phyloP scores from a whole-genome alignment of 2,888 invertebrate genomes.

The Neuroscelio doddi region DNA sequence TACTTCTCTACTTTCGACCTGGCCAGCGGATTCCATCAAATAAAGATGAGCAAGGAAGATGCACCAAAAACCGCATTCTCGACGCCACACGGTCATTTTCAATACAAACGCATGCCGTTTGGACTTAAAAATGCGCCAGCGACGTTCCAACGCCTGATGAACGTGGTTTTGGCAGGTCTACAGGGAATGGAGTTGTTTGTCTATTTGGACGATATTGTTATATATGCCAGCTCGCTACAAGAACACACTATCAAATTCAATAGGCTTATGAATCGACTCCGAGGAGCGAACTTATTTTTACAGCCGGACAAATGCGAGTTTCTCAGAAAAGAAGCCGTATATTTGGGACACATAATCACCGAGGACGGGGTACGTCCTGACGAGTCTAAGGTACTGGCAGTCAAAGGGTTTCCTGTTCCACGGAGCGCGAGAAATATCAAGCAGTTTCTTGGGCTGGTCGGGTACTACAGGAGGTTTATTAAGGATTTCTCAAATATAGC shows the following conservation, averaged over 20 bases:
- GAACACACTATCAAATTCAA: constrained; percentile 37
- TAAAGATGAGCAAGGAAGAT: constrained; percentile 40
- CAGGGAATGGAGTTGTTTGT: constrained; percentile 46
- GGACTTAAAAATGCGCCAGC: constrained; percentile 57
- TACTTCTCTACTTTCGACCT: constrained; percentile 52
- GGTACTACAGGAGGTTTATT: constrained; percentile 62
- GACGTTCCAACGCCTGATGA: constrained; percentile 60
- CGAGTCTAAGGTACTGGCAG: constrained; percentile 41
- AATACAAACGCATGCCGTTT: constrained; percentile 54
- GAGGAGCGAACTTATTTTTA: constrained; percentile 34
- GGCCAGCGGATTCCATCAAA: constrained; percentile 52
- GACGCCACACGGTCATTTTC: constrained; percentile 44
- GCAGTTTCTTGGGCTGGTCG: constrained; percentile 55
- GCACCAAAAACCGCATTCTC: constrained; percentile 46
- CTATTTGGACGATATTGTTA: constrained; percentile 46
- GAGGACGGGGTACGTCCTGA: constrained; percentile 54
- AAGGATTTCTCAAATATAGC: constrained; percentile 43
- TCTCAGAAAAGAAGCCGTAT: constrained; percentile 52
- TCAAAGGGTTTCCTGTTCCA: constrained; percentile 47
- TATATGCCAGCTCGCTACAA: constrained; percentile 29
- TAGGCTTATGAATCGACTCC: constrained; percentile 34
- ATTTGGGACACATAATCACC: constrained; percentile 53
- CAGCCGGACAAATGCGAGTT: too few species aligned
- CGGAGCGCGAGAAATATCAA: constrained; percentile 42
- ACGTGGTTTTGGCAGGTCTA: constrained; percentile 42